phyloP scores from a whole-genome alignment of 2,113 vertebrate species.

The Phalacrocorax aristotelis region DNA sequence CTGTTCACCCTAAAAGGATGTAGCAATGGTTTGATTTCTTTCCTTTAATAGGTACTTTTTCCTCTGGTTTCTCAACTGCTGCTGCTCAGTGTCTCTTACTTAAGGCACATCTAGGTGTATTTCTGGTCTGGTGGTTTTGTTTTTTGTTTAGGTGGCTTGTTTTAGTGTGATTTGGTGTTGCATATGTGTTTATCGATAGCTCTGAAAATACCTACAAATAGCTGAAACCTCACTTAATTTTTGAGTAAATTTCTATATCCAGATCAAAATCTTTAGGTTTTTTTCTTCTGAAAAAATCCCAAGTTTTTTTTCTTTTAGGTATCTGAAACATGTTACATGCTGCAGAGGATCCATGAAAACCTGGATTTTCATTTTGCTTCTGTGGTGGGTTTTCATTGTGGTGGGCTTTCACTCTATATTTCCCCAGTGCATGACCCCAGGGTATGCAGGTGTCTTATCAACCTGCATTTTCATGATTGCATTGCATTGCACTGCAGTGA shows the following conservation, averaged over 20 bases:
- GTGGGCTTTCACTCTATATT: neutral
- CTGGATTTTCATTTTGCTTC: neutral
- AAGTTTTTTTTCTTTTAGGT: neutral
- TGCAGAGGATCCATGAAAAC: neutral
- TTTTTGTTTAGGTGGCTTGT: neutral
- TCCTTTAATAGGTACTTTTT: neutral
- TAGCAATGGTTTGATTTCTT: neutral
- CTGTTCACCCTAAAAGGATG: neutral
- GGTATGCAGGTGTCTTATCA: neutral
- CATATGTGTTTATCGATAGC: fast-evolving
- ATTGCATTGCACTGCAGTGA: neutral
- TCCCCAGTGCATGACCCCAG: neutral
- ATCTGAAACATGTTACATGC: neutral
- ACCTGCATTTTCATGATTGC: neutral
- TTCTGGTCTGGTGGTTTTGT: neutral
- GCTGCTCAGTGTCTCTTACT: neutral
- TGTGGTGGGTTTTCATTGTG: neutral
- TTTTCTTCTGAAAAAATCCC: neutral
- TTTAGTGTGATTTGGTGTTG: neutral
- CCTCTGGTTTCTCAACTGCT: neutral
- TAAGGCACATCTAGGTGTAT: neutral
- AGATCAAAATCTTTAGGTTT: neutral
- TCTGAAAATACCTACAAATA: neutral
- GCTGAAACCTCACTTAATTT: neutral
- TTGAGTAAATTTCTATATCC: neutral